Evolutionary conservation across 92 coral and sea anemone species (phyloP).

Genomic region (Palythoa grandis): DNA sequence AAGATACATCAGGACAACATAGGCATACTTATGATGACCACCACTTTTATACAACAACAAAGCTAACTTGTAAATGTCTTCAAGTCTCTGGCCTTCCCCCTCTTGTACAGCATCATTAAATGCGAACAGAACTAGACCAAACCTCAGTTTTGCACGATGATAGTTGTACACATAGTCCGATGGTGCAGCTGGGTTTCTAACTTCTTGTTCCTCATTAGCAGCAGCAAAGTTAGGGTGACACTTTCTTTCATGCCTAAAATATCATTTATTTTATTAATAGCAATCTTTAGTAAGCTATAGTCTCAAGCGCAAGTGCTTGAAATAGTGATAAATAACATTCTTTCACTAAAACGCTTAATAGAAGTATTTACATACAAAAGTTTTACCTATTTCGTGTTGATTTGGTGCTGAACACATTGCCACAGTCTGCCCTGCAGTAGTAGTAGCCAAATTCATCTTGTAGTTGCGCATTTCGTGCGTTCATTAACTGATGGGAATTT

Average conservation of each 20-base stretch:
- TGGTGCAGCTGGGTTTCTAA: background rate
- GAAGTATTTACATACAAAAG: background rate
- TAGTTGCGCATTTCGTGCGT: slow-evolving; percentile 45
- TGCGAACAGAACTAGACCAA: slow-evolving; percentile 60
- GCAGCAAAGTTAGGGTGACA: slow-evolving; percentile 47
- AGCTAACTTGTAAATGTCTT: slow-evolving; percentile 52
- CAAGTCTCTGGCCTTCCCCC: slow-evolving; percentile 59
- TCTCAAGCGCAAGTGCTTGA: background rate
- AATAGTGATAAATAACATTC: background rate
- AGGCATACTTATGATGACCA: slow-evolving; percentile 70
- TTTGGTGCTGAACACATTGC: slow-evolving; percentile 53
- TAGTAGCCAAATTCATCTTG: slow-evolving; percentile 62
- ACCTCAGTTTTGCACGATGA: slow-evolving; percentile 67
- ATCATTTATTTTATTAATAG: background rate
- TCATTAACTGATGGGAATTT: slow-evolving; percentile 43
- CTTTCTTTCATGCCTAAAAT: slow-evolving; percentile 37
- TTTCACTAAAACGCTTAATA: background rate
- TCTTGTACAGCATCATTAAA: slow-evolving; percentile 64
- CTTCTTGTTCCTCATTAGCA: slow-evolving; percentile 12
- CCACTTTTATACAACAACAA: slow-evolving; percentile 48
- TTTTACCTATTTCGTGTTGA: slow-evolving; percentile 59
- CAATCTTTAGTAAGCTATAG: background rate
- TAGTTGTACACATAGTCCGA: slow-evolving; percentile 65
- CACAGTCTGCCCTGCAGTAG: slow-evolving; percentile 62
- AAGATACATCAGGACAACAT: slow-evolving; percentile 69